A percentile compares a stretch with the other conserved stretches of the same genome.
Conservation (phyloP, 2,888 invertebrate species). For the Nymphalis c-album region DNA sequence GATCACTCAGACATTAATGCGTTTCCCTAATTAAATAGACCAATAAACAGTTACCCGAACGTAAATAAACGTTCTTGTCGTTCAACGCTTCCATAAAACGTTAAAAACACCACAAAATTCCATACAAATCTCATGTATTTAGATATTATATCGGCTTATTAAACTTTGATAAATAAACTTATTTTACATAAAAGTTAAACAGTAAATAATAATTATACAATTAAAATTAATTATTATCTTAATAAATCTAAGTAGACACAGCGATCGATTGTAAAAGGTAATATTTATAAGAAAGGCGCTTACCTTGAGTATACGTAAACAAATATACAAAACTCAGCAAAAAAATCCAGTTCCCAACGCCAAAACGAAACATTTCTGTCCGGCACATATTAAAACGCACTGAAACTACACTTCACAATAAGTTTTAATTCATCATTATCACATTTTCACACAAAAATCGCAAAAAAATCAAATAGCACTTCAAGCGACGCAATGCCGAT, state of each 20-base stretch:
- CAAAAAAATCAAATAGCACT: slow-evolving; percentile 53
- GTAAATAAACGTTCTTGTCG: slow-evolving; percentile 34
- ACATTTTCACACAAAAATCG: slow-evolving; percentile 77
- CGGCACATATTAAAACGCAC: slow-evolving; percentile 73
- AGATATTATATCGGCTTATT: neutral
- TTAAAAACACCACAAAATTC: slow-evolving; percentile 3
- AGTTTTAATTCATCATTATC: slow-evolving; percentile 78
- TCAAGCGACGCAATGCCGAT: slow-evolving; percentile 48
- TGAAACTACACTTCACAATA: slow-evolving; percentile 63
- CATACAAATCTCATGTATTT: neutral
- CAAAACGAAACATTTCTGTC: slow-evolving; percentile 74
- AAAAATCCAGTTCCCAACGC: slow-evolving; percentile 77
- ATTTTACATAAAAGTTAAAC: neutral
- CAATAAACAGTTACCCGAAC: slow-evolving; percentile 51
- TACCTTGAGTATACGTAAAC: slow-evolving; percentile 81
- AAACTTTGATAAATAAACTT: neutral
- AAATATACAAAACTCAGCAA: slow-evolving; percentile 72
- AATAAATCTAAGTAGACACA: slow-evolving; percentile 13
- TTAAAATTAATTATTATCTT: neutral
- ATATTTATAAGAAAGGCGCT: slow-evolving; percentile 71
- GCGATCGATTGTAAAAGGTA: slow-evolving; percentile 68
- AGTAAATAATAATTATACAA: neutral
- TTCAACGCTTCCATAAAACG: slow-evolving; percentile 6
- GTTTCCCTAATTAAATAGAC: slow-evolving; percentile 48
- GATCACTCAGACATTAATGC: slow-evolving; percentile 44